phyloP scores from a whole-genome alignment of 2,113 vertebrate species.

The Ancistrus triradiatus region DNA sequence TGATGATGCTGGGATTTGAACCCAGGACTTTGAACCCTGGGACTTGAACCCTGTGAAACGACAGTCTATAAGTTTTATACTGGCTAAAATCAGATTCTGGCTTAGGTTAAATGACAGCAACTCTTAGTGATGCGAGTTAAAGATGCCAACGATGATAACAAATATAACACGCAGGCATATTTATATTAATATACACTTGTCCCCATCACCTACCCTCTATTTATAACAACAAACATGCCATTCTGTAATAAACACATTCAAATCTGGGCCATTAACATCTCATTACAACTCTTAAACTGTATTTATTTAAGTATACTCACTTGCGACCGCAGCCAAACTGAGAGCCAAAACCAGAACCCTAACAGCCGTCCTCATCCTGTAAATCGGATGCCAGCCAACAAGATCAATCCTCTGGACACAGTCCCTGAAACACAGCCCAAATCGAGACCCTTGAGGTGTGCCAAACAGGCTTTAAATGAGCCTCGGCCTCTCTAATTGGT shows the following conservation, averaged over 20 bases:
- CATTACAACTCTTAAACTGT: neutral
- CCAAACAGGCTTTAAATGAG: conserved; percentile 41
- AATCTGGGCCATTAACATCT: neutral
- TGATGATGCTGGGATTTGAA: too few relatives aligned
- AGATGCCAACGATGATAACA: too few relatives aligned
- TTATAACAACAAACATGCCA: too few relatives aligned
- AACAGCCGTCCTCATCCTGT: conserved; percentile 32
- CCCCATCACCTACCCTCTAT: too few relatives aligned
- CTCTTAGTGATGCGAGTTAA: too few relatives aligned
- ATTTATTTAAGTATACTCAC: conserved; percentile 29
- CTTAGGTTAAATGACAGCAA: too few relatives aligned
- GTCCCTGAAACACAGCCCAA: conserved; percentile 20
- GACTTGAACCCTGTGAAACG: too few relatives aligned
- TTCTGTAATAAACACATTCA: neutral
- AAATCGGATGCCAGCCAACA: conserved; percentile 7
- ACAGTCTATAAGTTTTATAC: too few relatives aligned
- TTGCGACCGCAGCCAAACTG: conserved; percentile 20
- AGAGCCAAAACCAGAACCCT: conserved; percentile 26
- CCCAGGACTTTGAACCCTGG: too few relatives aligned
- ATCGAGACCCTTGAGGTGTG: conserved; percentile 14
- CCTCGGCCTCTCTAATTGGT: conserved; percentile 11
- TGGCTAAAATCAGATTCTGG: too few relatives aligned
- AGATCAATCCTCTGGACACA: conserved; percentile 1
- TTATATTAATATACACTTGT: too few relatives aligned
- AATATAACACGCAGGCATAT: too few relatives aligned